phyloP scores from a whole-genome alignment of 2,888 invertebrate species.

The Phania funesta region DNA sequence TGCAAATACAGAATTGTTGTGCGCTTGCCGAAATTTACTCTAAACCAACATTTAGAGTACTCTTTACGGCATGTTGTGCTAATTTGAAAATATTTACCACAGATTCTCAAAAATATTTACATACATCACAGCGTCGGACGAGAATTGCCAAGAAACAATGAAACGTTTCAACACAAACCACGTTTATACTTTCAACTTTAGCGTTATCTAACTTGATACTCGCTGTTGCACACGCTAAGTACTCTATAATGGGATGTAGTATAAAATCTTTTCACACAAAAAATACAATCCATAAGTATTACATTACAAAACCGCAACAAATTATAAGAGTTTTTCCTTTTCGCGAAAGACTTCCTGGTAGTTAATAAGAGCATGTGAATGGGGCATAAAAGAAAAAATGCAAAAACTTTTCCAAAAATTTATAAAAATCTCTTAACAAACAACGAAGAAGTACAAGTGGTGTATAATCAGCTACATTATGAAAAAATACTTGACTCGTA shows the following conservation, averaged over 20 bases:
- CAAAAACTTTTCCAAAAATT: constrained; percentile 53
- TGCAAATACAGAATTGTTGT: too few relatives aligned
- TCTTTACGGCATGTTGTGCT: too few relatives aligned
- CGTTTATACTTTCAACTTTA: not conserved
- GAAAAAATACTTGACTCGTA: constrained; percentile 42
- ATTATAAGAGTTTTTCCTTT: constrained; percentile 31
- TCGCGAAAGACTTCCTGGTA: constrained; percentile 48
- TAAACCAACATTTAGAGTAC: too few relatives aligned
- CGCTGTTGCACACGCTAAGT: constrained; percentile 15
- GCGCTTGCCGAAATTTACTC: too few relatives aligned
- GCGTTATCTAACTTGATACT: not conserved
- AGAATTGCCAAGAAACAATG: not conserved
- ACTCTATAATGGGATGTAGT: not conserved
- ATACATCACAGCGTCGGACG: too few relatives aligned
- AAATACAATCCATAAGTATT: constrained; percentile 9
- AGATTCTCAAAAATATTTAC: too few relatives aligned
- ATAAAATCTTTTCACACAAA: constrained; percentile 34
- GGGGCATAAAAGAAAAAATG: not conserved
- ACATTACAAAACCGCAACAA: constrained; percentile 46
- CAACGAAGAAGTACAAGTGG: constrained; percentile 14
- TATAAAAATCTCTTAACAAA: constrained; percentile 30
- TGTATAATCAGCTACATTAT: constrained; percentile 28
- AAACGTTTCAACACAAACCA: not conserved
- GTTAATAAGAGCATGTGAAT: constrained; percentile 47
- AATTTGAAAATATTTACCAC: too few relatives aligned